Conservation (phyloP, 2,797 vertebrate genomes). For the Pangasius larnaudii region DNA sequence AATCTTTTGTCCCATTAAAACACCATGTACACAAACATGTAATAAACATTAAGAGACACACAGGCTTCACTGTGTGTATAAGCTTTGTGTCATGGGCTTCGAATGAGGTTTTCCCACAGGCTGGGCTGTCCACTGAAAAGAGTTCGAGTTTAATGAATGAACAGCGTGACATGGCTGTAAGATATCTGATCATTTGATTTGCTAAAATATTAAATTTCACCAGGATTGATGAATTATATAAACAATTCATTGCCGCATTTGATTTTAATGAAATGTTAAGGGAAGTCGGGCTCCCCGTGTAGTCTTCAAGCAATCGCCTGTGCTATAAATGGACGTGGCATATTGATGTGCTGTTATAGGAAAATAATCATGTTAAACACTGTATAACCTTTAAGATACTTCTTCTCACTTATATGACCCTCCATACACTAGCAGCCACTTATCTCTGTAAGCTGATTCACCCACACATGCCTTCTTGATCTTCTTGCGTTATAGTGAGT, state of each 20-base stretch:
- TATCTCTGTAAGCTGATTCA: not conserved
- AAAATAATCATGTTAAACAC: conserved; percentile 7
- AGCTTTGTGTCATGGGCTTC: not conserved
- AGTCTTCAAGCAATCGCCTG: not conserved
- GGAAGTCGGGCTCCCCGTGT: not conserved
- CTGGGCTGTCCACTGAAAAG: too few species aligned
- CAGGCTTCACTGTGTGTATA: too few species aligned
- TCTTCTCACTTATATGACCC: not conserved
- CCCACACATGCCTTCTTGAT: conserved; percentile 3
- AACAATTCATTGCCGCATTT: not conserved
- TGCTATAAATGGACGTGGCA: not conserved
- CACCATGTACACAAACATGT: not conserved
- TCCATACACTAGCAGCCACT: not conserved
- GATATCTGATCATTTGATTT: not conserved
- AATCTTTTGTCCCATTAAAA: not conserved
- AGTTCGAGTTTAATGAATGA: too few species aligned
- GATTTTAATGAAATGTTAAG: not conserved
- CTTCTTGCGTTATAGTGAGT: not conserved
- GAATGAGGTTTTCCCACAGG: too few species aligned
- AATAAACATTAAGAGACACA: not conserved
- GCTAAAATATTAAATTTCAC: not conserved
- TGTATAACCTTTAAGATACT: not conserved
- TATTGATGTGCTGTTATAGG: not conserved
- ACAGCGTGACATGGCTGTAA: not conserved
- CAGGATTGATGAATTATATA: not conserved